phyloP scores from a whole-genome alignment of 2,888 invertebrate species.

The Torymus aiolomorphi region DNA sequence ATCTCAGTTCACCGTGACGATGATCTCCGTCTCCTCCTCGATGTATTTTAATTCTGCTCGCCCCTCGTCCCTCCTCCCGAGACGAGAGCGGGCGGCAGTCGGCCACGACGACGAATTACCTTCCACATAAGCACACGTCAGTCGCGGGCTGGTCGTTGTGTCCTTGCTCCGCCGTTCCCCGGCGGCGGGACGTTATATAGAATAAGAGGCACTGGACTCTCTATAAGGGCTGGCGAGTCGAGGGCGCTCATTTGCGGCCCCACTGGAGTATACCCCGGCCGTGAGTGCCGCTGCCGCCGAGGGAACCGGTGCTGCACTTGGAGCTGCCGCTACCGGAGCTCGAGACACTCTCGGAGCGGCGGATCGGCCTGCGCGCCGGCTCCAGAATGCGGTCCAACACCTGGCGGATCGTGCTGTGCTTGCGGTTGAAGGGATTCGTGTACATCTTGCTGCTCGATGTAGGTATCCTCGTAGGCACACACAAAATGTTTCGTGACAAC shows the following conservation, averaged over 20 bases:
- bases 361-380: conserved; percentile 71
- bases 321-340: conserved; percentile 68
- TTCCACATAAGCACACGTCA: no score
- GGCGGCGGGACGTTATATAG: no score
- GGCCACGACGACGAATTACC: no score
- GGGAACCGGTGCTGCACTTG: conserved; percentile 66
- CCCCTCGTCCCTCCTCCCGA: not conserved
- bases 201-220: no score
- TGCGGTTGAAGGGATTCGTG: conserved; percentile 84
- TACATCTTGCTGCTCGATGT: conserved; percentile 77
- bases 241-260: conserved; percentile 67
- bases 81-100: no score
- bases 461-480: no score
- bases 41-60: no score
- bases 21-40: not conserved
- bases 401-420: conserved; percentile 82
- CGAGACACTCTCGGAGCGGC: conserved; percentile 76
- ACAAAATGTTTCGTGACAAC: no score
- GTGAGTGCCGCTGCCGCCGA: no score
- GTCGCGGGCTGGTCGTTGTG: no score
- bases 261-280: conserved; percentile 65
- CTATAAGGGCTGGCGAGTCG: no score
- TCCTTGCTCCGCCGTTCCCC: no score
- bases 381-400: conserved; percentile 80
- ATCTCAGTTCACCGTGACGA: not conserved